Conservation (phyloP, 2,797 vertebrate species). For the Pterois miles region DNA sequence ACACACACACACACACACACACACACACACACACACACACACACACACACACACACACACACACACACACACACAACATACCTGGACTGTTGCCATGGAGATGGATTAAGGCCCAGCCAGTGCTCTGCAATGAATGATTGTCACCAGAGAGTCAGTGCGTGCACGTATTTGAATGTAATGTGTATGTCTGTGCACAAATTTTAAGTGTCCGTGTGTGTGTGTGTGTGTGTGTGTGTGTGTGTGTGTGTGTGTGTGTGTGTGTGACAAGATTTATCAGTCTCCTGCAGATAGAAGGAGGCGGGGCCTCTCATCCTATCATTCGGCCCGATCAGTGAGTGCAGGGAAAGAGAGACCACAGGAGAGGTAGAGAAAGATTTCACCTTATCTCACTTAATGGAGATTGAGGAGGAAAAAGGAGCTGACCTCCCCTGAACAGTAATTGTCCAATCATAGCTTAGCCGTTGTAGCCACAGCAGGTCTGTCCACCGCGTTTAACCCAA, state of each 20-base stretch:
- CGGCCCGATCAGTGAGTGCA: conserved; percentile 54
- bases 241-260: conserved; percentile 24
- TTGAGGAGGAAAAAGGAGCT: not conserved
- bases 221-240: conserved; percentile 14
- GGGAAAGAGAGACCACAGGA: conserved; percentile 52
- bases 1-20: too few relatives aligned
- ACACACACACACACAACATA: conserved; percentile 9
- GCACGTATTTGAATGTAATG: conserved; percentile 14
- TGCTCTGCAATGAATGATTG: conserved; percentile 65
- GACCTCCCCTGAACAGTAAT: not conserved
- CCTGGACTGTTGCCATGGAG: conserved; percentile 72
- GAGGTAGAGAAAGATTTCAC: conserved; percentile 50
- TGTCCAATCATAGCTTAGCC: not conserved
- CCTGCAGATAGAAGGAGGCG: conserved; percentile 62
- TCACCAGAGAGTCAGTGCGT: conserved; percentile 43
- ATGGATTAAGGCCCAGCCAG: conserved; percentile 61
- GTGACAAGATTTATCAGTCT: conserved; percentile 72
- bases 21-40: not conserved
- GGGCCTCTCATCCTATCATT: conserved; percentile 60
- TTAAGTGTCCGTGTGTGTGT: conserved; percentile 11
- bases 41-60: not conserved
- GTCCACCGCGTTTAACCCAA: not conserved
- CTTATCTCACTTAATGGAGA: conserved; percentile 53
- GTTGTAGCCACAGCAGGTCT: not conserved
- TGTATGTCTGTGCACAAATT: not conserved